Evolutionary conservation across 2,888 invertebrate genomes (phyloP), one percentile per base, ranked within the genome.

Genomic region (Microctonus brassicae): DNA sequence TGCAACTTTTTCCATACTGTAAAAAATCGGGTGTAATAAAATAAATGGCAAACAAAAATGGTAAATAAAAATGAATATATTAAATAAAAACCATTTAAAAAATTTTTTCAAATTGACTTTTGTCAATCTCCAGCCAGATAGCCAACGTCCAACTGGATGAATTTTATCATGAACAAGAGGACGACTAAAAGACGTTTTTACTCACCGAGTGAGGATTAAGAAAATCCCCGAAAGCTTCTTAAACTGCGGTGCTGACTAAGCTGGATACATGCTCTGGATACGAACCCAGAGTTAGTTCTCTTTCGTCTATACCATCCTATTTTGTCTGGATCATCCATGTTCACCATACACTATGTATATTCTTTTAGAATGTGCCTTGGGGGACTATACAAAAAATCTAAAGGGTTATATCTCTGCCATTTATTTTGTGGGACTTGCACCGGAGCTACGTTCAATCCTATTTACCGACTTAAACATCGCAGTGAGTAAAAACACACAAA

Each of bases 201-300:
- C 81, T 81, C 81, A 79, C 82, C 77, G 76, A 67, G 67, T 69
- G 69, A 64, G 78, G 85, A 86, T 87, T 86, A 86, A 86, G 84
- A 81, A 80, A 82, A 85, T 83, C 84, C 84, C 78, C 60, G 24
- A 86, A 87, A 87, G 87, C 87, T 87, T 86, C 86, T 87, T 86
- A 86, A 87, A 87, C 87, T 86, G 86, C 80, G 87, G 87, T 87
- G 80, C 79, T 73, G 81, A 79, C 82, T 86, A 87, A 87, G 86
- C 87, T 85, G 86, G 84, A 85, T 86, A 86, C 86, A 87, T 86
- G 83, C 80, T 17, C 83, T 83, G 84, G 85, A 75, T 76, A 73
- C 73, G 60, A 68, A 26, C 52, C 64, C 64, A n/a, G n/a, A 63
- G 66, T 72, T 67, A 65, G 36, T 64, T 65, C 47, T 65, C 65